Evolutionary conservation across 2,888 invertebrate genomes (phyloP), one percentile per base, ranked within the genome.

Genomic region (Rhimphoctona megacephalus): DNA sequence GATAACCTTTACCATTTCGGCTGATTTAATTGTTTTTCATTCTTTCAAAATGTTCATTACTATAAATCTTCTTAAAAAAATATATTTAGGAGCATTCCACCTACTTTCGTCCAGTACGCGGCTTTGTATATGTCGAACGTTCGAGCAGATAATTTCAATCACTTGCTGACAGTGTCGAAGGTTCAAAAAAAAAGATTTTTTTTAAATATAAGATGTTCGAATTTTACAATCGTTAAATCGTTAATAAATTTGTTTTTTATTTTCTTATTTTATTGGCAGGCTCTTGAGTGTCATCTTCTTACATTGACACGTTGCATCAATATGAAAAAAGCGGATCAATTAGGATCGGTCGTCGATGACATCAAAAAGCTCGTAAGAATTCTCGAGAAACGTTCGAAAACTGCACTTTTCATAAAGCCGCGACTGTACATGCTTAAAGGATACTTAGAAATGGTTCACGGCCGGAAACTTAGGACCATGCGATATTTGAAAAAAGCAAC

Each of bases 241-340:
- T 36, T n/a, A 4, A 19, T 6, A 25, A 33, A 39, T 22, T 17
- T 25, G 54, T 19, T 52, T 61, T 46, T 43, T n/a, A n/a, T n/a
- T 36, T 22, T 77, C 4, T 22, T 30, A n/a, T 81, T 69, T 61
- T 86, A 52, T 52, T 36, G 4, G 25, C 61, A 92, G 92, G 85
- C 87, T 7, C 66, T 92, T 25, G 92, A 92, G 79, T 90, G 89
- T 61, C 87, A 88, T 25, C 43, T 92, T 30, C 43, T 92, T 1
- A 80, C 90, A 19, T n/a, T 92, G 6, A 76, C 86, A 1, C 90
- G 86, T 1, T 91, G 89, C 25, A 84, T 92, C 17, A 90, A 91
- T n/a, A 82, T 90, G 76, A 92, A 89, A 8, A 89, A 83, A 36
- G 87, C 89, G 1, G 80, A 57, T 4, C 81, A 89, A 11, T 76